Percentiles rank a stretch among this genome's conserved stretches.
These are phyloP conservation scores for Scomber scombrus DNA, from an alignment of 2,113 vertebrate genomes.

Conservation along the genomic window DNA sequence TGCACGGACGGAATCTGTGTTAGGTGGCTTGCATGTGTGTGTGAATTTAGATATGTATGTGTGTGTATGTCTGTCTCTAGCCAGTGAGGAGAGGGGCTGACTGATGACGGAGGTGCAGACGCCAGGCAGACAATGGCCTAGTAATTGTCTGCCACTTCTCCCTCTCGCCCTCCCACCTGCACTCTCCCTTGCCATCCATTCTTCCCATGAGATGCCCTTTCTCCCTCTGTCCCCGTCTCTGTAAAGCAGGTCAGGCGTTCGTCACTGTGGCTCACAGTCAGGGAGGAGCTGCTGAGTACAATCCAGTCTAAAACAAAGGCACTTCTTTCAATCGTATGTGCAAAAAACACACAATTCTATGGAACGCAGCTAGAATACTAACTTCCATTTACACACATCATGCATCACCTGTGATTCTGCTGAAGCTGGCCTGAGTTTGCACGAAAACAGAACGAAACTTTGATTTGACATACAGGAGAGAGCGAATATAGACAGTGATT, in stretches of 20 bases:
- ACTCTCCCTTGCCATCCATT: constrained; percentile 24
- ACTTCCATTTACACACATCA: no score
- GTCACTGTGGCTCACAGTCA: constrained; percentile 7
- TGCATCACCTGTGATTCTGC: no score
- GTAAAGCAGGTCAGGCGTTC: constrained; percentile 65
- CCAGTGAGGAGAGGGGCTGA: constrained; percentile 69
- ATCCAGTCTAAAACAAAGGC: background rate
- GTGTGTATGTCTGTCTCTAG: constrained; percentile 46
- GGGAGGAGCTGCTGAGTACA: background rate
- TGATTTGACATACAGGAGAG: no score
- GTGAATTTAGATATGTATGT: constrained; percentile 21
- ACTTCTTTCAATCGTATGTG: no score
- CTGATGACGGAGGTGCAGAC: constrained; percentile 76
- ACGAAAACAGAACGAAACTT: no score
- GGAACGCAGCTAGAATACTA: no score
- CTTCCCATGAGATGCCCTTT: constrained; percentile 37
- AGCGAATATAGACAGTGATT: no score
- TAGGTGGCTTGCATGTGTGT: constrained; percentile 40
- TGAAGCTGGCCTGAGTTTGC: no score
- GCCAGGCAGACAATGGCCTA: constrained; percentile 83
- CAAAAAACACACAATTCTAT: no score
- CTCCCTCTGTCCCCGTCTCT: constrained; percentile 31
- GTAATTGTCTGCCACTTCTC: constrained; percentile 74
- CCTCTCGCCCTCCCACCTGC: constrained; percentile 38
- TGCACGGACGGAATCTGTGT: constrained; percentile 8